These are phyloP conservation scores for Hippoglossus stenolepis DNA, from an alignment of 2,113 vertebrate species.

Conservation along the genomic window DNA sequence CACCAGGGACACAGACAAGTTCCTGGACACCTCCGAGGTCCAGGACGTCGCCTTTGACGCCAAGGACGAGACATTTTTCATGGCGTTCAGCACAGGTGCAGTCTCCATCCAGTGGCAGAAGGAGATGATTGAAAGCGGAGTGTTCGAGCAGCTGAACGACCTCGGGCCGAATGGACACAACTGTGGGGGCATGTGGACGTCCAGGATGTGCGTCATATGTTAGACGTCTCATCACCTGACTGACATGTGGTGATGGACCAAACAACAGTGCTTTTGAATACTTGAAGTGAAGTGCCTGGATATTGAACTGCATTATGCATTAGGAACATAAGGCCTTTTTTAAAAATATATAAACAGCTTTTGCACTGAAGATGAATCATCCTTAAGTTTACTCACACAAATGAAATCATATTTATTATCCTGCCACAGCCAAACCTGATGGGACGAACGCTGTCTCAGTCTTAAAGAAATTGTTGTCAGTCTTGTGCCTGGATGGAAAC, in stretches of 20 bases:
- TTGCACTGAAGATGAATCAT: too few relatives aligned
- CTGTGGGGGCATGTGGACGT: slow-evolving; percentile 65
- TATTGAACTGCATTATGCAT: neutral
- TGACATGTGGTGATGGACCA: neutral
- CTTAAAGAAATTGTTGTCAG: slow-evolving; percentile 1
- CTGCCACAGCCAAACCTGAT: slow-evolving; percentile 14
- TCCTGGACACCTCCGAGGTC: slow-evolving; percentile 84
- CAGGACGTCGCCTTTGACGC: slow-evolving; percentile 82
- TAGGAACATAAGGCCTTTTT: neutral
- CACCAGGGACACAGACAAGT: slow-evolving; percentile 84
- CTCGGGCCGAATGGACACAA: slow-evolving; percentile 26
- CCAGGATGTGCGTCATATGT: slow-evolving; percentile 85
- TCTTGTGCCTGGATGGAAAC: neutral
- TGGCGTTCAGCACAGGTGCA: slow-evolving; percentile 88
- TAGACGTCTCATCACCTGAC: slow-evolving; percentile 55
- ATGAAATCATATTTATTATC: neutral
- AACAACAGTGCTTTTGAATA: slow-evolving; percentile 9
- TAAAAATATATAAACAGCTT: neutral
- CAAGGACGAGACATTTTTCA: slow-evolving; percentile 87
- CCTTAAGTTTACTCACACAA: neutral
- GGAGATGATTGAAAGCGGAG: slow-evolving; percentile 88
- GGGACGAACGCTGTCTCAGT: neutral
- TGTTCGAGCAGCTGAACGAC: slow-evolving; percentile 88
- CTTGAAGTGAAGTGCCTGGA: slow-evolving; percentile 24
- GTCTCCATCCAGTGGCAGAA: slow-evolving; percentile 87